phyloP scores from a whole-genome alignment of 2,797 vertebrate species.

The Cyprinella venusta region DNA sequence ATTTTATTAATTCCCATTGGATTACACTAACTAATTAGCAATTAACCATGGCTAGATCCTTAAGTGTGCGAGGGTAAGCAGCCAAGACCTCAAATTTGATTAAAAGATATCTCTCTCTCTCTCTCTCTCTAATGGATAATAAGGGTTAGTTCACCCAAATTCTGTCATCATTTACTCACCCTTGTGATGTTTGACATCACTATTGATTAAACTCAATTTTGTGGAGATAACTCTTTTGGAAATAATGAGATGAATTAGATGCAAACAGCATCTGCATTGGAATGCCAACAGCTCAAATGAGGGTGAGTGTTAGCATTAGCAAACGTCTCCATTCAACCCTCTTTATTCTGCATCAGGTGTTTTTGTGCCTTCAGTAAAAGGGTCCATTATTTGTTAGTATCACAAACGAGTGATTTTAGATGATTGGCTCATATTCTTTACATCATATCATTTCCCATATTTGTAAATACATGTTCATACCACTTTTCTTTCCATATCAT shows the following conservation, averaged over 20 bases:
- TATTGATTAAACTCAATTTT: not conserved
- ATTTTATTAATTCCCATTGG: slow-evolving; percentile 61
- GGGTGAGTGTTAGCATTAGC: slow-evolving; percentile 4
- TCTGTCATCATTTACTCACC: not conserved
- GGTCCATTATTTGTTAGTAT: slow-evolving; percentile 9
- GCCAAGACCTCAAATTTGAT: slow-evolving; percentile 69
- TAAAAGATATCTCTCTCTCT: slow-evolving; percentile 46
- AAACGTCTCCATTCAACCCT: not conserved
- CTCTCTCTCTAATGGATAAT: too few relatives aligned
- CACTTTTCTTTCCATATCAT: not conserved
- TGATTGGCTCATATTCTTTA: slow-evolving; percentile 1
- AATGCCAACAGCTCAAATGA: not conserved
- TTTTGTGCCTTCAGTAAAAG: slow-evolving; percentile 39
- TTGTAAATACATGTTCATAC: slow-evolving; percentile 45
- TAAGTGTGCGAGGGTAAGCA: slow-evolving; percentile 65
- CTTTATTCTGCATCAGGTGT: slow-evolving; percentile 34
- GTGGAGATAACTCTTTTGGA: not conserved
- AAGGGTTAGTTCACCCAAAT: not conserved
- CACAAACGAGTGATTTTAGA: not conserved
- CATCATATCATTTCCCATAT: not conserved
- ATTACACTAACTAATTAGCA: slow-evolving; percentile 66
- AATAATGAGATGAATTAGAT: not conserved
- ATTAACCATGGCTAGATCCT: slow-evolving; percentile 58
- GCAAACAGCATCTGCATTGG: not conserved
- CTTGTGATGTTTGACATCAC: not conserved